Base-by-base conservation (phyloP, 2,113 vertebrate genomes). In the Anser cygnoides region DNA sequence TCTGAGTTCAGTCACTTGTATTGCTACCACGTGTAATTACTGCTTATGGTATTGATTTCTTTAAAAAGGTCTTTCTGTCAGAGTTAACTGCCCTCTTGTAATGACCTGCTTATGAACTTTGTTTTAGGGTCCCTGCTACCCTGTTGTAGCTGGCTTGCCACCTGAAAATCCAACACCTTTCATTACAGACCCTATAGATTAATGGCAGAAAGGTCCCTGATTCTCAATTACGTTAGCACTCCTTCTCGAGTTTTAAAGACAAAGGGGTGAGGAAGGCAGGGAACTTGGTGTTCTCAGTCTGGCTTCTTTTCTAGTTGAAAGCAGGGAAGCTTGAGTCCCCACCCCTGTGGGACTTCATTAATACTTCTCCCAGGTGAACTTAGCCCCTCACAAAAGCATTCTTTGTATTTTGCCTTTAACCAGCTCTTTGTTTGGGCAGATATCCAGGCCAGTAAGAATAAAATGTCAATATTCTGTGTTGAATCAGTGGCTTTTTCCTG, bases 311-410 rank as follows among this genome's bases (percentile, higher is more conserved):
- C 84, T 67, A 9, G 25, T 76, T 94, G 76, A 96, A 97, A 96
- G 94, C 94, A 89, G 96, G 95, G 49, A 91, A 67, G 81, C 79
- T 96, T 84, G 95, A 97, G 83, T 94, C 83, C 89, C 76, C 86
- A 83, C 77, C 96, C 95, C 95, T 91, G 39, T 87, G 97, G 97
- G 97, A 97, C 85, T 95, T 97, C 95, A 96, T 97, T 98, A 97
- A 97, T 98, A 97, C 97, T 97, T 97, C 96, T 98, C 97, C 88
- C 96, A 97, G 97, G 97, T 98, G 97, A 97, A 97, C 95, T 97
- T 89, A 95, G 91, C 93, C 90, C 93, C 85, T 94, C 76, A 98
- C 97, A 98, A 98, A 98, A 97, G 97, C 57, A 72, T 91, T 96
- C 97, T 98, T 98, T 98, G 97, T 98, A 90, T 97, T 96, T 95